Base-by-base conservation (phyloP, 2,113 vertebrate genomes). In the Catharus bicknelli region DNA sequence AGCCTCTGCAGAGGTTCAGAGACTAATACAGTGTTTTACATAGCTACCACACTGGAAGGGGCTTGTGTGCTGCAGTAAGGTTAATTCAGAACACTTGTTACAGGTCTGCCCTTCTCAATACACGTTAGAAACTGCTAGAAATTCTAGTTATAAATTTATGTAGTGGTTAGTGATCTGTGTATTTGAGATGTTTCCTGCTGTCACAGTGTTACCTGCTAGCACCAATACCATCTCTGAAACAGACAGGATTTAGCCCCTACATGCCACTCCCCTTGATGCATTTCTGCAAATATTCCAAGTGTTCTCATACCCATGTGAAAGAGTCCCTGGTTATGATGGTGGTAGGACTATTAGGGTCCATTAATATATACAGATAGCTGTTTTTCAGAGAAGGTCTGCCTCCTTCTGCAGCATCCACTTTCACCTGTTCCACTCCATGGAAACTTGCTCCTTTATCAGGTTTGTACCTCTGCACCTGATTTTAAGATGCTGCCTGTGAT, bases 21-120 rank as follows among this genome's bases (percentile, higher is more conserved):
- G 62, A 68, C 9, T 11, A 40, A 72, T 64, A 42, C 4, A 25
- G 32, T 63, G 20, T 72, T 92, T 94, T 89, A 69, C 34, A 58
- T 6, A 89, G 47, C 29, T 79, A 61, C 74, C 53, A 83, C 55
- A 76, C 42, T 23, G 32, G 84, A 86, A 76, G 51, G 36, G 73
- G 69, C 68, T 83, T 43, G 42, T 68, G 42, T 76, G 70, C 42
- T 84, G 79, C 70, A 93, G 30, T 36, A 42, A 80, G 48, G 66
- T 78, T 93, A 94, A 88, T 64, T 75, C 36, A 80, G 43, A 90
- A 57, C 77, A 78, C 34, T 83, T 89, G 45, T 42, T 61, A 73
- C 2, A 89, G 51, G 40, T 66, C 78, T 62, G 21, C 38, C 51
- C 58, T 80, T 38, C 79, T 85, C 67, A 69, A n/a, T 4, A 6